These are phyloP conservation scores for Onthophagus sagittarius DNA, from an alignment of 2,888 invertebrate genomes.

Conservation along the genomic window DNA sequence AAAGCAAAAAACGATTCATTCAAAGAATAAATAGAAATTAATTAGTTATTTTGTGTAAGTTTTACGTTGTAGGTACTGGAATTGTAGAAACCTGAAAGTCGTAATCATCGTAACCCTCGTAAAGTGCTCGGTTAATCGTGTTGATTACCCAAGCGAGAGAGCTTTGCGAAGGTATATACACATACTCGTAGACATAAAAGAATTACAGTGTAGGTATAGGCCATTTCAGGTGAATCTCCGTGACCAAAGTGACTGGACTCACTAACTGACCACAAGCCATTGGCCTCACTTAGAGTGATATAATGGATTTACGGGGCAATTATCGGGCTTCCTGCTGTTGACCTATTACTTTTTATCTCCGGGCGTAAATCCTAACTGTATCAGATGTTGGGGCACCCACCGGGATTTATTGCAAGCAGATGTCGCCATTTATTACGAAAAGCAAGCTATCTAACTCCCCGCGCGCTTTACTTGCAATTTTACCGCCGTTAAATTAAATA, in stretches of 20 bases:
- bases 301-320: not conserved
- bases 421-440: not conserved
- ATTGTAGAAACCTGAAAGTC: not conserved
- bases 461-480: not conserved
- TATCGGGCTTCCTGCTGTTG: not conserved
- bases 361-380: not conserved
- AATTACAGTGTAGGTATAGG: not conserved
- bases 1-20: no score
- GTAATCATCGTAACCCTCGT: not conserved
- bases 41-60: no score
- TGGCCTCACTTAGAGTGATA: not conserved
- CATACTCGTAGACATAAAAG: not conserved
- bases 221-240: not conserved
- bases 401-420: not conserved
- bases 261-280: not conserved
- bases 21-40: no score
- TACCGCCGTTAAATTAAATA: not conserved
- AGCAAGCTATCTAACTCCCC: not conserved
- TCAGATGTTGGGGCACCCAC: not conserved
- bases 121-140: not conserved
- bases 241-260: not conserved
- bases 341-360: not conserved
- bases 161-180: not conserved
- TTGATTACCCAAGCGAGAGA: not conserved
- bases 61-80: no score